Conservation (phyloP, 2,888 invertebrate species). For the Cantharis rufa region DNA sequence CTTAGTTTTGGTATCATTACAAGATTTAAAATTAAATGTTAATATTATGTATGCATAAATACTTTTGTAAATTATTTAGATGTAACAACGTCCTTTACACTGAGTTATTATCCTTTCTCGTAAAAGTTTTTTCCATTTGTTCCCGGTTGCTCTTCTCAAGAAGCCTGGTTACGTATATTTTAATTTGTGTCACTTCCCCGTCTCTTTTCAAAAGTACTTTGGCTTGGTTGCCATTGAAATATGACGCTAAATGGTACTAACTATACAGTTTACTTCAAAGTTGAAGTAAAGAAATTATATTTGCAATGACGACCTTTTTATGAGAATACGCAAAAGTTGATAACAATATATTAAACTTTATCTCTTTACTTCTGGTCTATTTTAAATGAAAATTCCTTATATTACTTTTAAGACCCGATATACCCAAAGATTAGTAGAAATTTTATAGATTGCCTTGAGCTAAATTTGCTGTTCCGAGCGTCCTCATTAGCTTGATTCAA, state of each 20-base stretch:
- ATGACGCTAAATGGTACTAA: slow-evolving; percentile 27
- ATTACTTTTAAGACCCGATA: slow-evolving; percentile 48
- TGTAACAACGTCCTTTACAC: slow-evolving; percentile 43
- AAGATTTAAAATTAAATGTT: not conserved
- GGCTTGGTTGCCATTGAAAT: slow-evolving; percentile 25
- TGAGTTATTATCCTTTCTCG: slow-evolving; percentile 51
- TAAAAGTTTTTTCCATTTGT: slow-evolving; percentile 49
- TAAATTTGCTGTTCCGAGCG: slow-evolving; percentile 34
- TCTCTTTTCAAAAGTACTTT: slow-evolving; percentile 39
- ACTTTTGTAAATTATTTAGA: slow-evolving; percentile 40
- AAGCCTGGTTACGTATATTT: slow-evolving; percentile 47
- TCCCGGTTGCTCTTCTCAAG: slow-evolving; percentile 42
- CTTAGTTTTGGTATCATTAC: not conserved
- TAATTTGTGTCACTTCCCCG: slow-evolving; percentile 46
- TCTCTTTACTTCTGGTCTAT: slow-evolving; percentile 27
- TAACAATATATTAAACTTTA: slow-evolving; percentile 30
- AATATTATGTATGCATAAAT: slow-evolving; percentile 18
- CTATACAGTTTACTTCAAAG: slow-evolving; percentile 23
- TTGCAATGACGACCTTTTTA: slow-evolving; percentile 26
- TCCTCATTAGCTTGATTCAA: slow-evolving; percentile 45
- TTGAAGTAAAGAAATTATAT: slow-evolving; percentile 26
- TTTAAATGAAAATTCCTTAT: slow-evolving; percentile 42
- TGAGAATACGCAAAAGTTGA: slow-evolving; percentile 26
- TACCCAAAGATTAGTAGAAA: slow-evolving; percentile 49
- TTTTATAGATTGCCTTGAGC: slow-evolving; percentile 47